A percentile compares a stretch with the other conserved stretches of the same genome.
Conservation (phyloP, 2,797 vertebrate genomes). For the Esox lucius region DNA sequence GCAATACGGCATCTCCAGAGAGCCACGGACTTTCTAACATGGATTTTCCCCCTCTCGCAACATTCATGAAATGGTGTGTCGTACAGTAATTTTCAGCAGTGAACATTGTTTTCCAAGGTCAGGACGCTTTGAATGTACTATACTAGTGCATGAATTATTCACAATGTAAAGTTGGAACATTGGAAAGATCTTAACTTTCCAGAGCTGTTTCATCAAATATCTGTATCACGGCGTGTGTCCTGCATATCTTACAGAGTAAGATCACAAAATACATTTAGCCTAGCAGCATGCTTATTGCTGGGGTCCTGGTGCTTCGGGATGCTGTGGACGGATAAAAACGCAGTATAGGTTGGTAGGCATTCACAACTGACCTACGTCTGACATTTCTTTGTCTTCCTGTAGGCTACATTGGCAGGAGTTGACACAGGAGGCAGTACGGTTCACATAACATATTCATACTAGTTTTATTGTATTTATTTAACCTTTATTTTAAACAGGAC, state of each 20-base stretch:
- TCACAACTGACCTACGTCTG: neutral
- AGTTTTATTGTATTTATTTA: conserved; percentile 14
- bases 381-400: neutral
- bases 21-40: conserved; percentile 12
- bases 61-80: conserved; percentile 51
- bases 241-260: conserved; percentile 39
- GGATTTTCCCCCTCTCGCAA: conserved; percentile 5
- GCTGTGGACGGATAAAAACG: neutral
- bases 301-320: too few species aligned
- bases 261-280: conserved; percentile 34
- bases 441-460: conserved; percentile 42
- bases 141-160: conserved; percentile 66
- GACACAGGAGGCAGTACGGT: conserved; percentile 56
- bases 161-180: conserved; percentile 66
- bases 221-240: conserved; percentile 29
- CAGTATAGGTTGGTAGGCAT: neutral
- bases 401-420: conserved; percentile 27
- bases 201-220: conserved; percentile 48
- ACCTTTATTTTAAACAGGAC: too few species aligned
- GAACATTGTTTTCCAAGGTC: conserved; percentile 62
- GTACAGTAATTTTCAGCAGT: conserved; percentile 48
- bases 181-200: conserved; percentile 72
- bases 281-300: neutral
- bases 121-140: conserved; percentile 64
- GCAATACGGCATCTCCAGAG: conserved; percentile 17